Evolutionary conservation across 2,797 vertebrate genomes (phyloP).

Genomic region (Poeciliopsis presidionis): DNA sequence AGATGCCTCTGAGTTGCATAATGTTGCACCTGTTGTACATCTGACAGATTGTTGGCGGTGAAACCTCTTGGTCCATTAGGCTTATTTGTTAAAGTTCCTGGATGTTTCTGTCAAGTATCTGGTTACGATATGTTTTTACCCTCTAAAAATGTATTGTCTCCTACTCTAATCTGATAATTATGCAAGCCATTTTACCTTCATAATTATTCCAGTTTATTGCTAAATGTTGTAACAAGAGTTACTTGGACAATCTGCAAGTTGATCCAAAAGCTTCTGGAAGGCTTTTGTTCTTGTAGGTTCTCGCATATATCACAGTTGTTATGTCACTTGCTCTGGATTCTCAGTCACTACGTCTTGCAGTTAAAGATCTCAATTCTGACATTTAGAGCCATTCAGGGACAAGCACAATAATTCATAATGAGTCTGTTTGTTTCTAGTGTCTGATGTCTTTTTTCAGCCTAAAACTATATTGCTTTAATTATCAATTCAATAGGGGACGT

Average conservation of each 20-base stretch:
- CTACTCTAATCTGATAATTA: not conserved
- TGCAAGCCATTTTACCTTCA: not conserved
- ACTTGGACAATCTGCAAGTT: not conserved
- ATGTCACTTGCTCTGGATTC: not conserved
- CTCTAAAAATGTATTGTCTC: not conserved
- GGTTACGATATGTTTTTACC: not conserved
- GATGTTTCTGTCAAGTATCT: not conserved
- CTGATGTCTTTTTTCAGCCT: not conserved
- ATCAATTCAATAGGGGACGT: not conserved
- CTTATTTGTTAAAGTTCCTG: not conserved
- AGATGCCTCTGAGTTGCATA: not conserved
- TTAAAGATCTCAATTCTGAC: not conserved
- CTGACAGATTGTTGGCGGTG: not conserved
- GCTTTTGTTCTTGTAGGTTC: not conserved
- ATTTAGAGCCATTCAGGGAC: not conserved
- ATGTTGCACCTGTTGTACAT: not conserved
- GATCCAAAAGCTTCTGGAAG: not conserved
- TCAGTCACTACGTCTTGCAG: too few relatives aligned
- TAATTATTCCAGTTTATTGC: not conserved
- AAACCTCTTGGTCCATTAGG: not conserved
- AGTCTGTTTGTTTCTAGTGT: not conserved
- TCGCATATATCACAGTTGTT: not conserved
- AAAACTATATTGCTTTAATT: not conserved
- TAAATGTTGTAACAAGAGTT: not conserved
- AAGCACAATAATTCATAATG: not conserved